Percentiles rank a stretch among this genome's conserved stretches.
Evolutionary conservation across 2,888 invertebrate genomes (phyloP).

Genomic region (Synergus umbraculus): DNA sequence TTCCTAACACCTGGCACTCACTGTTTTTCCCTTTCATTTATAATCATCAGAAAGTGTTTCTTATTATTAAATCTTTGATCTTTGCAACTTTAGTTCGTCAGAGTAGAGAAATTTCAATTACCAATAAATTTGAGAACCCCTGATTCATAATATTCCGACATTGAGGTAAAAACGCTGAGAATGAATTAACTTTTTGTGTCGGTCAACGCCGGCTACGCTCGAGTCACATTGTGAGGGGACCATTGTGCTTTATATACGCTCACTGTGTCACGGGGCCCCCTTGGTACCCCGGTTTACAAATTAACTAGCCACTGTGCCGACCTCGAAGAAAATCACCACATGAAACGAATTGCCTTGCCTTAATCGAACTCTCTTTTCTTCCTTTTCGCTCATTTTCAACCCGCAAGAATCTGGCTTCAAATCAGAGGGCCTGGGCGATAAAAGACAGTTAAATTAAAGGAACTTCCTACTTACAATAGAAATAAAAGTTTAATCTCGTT

Average conservation of each 20-base stretch:
- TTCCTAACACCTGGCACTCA: conserved; percentile 32
- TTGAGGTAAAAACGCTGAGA: conserved; percentile 72
- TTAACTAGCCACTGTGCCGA: conserved; percentile 18
- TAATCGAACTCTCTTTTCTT: conserved; percentile 1
- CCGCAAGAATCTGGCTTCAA: neutral
- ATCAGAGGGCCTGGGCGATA: neutral
- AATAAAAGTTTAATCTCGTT: too few relatives aligned
- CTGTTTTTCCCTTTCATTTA: too few relatives aligned
- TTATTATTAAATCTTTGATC: too few relatives aligned
- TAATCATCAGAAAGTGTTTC: too few relatives aligned
- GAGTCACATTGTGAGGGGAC: conserved; percentile 63
- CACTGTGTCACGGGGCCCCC: conserved; percentile 44
- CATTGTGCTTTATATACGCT: conserved; percentile 60
- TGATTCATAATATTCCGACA: conserved; percentile 65
- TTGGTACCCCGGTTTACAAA: conserved; percentile 33
- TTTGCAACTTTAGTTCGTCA: too few relatives aligned
- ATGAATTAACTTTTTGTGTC: conserved; percentile 74
- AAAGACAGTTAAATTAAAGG: too few relatives aligned
- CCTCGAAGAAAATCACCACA: neutral
- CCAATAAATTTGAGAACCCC: conserved; percentile 60
- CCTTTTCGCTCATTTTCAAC: neutral
- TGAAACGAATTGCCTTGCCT: conserved; percentile 3
- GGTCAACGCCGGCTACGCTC: conserved; percentile 59
- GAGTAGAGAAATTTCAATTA: neutral
- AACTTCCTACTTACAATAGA: too few relatives aligned